Evolutionary conservation across 2,797 vertebrate genomes (phyloP), one percentile per base, ranked within the genome.

Genomic region (Chelidonichthys spinosus): DNA sequence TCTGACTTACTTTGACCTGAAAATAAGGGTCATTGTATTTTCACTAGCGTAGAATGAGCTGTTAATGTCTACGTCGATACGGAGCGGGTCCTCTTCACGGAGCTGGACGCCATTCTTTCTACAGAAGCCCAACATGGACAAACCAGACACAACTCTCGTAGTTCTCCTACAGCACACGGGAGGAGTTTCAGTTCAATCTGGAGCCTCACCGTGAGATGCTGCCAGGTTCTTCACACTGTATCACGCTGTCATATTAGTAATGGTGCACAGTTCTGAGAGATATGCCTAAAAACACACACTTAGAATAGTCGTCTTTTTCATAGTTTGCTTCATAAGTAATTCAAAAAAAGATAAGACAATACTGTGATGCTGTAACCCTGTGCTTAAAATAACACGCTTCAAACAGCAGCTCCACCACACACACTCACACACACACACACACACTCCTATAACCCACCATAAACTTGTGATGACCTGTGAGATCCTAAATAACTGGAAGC

Each of bases 231-330:
- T n/a, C n/a, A n/a, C n/a, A n/a, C n/a, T n/a, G n/a, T n/a, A n/a
- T n/a, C n/a, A 25, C 25, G 25, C 25, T 63, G 55, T 76, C 64
- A 69, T 55, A 58, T 74, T 54, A 46, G 33, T 65, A 58, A 15
- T 69, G 60, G 7, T 36, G 36, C 18, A 59, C 7, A 61, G 70
- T 18, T 66, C 4, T 63, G 11, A 55, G 42, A 60, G 36, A 55
- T 36, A 15, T 44, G n/a, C n/a, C n/a, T n/a, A 42, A 37, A 76
- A 72, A 60, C 17, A 18, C 36, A 59, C 33, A 63, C 15, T 37
- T 46, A 69, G 37, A 4, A 36, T 11, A 18, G 0, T 66, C 0
- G 39, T n/a, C 0, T 7, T 55, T 59, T 69, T 70, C 3, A 32
- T 9, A 55, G 25, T 69, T 72, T 74, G 11, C 15, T 3, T 2